These are phyloP conservation scores for Congeria kusceri DNA, from an alignment of 2,888 invertebrate species.

Conservation along the genomic window DNA sequence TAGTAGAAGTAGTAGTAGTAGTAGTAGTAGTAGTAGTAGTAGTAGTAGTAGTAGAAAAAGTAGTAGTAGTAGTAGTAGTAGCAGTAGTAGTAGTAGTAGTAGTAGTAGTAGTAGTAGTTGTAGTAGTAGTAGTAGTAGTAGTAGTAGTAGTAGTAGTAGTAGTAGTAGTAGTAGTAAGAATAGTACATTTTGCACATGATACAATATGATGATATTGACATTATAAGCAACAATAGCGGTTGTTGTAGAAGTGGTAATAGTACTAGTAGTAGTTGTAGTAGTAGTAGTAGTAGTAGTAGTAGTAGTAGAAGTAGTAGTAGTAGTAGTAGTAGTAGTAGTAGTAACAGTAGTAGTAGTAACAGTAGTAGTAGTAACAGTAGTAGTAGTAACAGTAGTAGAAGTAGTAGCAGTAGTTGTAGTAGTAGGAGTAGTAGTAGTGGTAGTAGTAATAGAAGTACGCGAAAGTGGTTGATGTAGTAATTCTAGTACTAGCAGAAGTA, in stretches of 20 bases:
- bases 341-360: slow-evolving; percentile 24
- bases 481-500: too few species aligned
- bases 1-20: slow-evolving; percentile 11
- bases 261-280: slow-evolving; percentile 28
- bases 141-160: slow-evolving; percentile 1
- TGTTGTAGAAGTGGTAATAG: slow-evolving; percentile 3
- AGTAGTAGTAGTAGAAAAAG: too few species aligned
- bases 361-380: slow-evolving; percentile 9
- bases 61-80: slow-evolving; percentile 6
- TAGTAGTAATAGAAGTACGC: too few species aligned
- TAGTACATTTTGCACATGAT: too few species aligned
- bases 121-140: slow-evolving; percentile 9
- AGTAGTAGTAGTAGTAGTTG: slow-evolving; percentile 9
- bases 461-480: too few species aligned
- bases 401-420: not conserved
- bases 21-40: slow-evolving; percentile 9
- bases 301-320: slow-evolving; percentile 32
- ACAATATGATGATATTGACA: too few species aligned
- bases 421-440: too few species aligned
- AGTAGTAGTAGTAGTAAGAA: too few species aligned
- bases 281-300: slow-evolving; percentile 34
- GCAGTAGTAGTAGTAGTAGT: slow-evolving; percentile 11
- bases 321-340: slow-evolving; percentile 37
- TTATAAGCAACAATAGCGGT: too few species aligned
- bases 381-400: slow-evolving; percentile 3